phyloP scores from a whole-genome alignment of 2,888 invertebrate genomes.

The Pollenia amentaria region DNA sequence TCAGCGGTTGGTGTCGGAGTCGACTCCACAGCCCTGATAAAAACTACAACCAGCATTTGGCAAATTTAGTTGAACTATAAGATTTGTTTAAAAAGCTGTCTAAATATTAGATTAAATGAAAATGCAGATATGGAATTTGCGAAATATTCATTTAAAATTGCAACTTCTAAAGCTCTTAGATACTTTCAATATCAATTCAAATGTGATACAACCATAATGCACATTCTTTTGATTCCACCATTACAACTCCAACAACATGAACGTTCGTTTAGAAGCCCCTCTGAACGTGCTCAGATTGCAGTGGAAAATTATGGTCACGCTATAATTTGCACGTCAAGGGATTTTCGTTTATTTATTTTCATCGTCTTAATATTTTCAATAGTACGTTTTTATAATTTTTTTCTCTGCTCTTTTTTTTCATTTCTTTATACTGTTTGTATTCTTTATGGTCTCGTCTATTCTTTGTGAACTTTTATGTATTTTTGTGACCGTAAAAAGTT shows the following conservation, averaged over 20 bases:
- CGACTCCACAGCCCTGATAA: no score
- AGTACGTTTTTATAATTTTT: slow-evolving; percentile 1
- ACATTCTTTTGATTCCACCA: background rate
- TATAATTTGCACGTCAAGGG: slow-evolving; percentile 67
- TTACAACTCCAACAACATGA: background rate
- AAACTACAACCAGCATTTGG: no score
- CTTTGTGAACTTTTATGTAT: slow-evolving; percentile 43
- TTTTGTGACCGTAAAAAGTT: slow-evolving; percentile 59
- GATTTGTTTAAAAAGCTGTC: no score
- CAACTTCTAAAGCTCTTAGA: no score
- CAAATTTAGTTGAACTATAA: no score
- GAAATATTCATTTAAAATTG: no score
- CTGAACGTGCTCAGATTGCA: slow-evolving; percentile 38
- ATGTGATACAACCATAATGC: background rate
- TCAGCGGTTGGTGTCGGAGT: no score
- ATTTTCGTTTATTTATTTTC: slow-evolving; percentile 57
- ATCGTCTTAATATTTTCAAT: slow-evolving; percentile 31
- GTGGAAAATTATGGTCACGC: slow-evolving; percentile 67
- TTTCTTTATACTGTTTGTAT: background rate
- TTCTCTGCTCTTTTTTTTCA: background rate
- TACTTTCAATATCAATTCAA: background rate
- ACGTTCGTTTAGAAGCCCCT: background rate
- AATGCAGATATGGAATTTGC: no score
- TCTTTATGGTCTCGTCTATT: slow-evolving; percentile 24
- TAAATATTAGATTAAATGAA: no score